Conservation (phyloP, 2,797 vertebrate genomes). For the Streptopelia turtur region DNA sequence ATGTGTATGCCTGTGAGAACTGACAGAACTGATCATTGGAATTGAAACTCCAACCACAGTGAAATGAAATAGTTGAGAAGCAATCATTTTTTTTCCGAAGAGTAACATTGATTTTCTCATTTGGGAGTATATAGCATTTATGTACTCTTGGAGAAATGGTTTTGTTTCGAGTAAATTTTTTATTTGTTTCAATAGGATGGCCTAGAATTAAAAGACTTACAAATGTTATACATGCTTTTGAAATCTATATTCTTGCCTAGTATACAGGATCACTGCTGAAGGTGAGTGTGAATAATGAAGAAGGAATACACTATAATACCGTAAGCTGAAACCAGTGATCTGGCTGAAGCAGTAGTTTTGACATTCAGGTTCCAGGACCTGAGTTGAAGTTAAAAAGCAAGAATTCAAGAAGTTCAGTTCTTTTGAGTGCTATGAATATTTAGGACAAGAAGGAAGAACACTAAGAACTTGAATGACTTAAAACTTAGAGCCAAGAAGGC, state of each 20-base stretch:
- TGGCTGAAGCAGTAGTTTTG: background rate
- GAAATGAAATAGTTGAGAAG: constrained; percentile 8
- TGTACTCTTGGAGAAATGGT: background rate
- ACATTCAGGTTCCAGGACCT: background rate
- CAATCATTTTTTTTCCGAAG: background rate
- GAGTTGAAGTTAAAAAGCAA: background rate
- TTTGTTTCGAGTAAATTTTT: constrained; percentile 11
- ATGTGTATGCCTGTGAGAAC: background rate
- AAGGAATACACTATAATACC: background rate
- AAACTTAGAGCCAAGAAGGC: background rate
- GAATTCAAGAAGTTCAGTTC: background rate
- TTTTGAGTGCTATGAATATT: background rate
- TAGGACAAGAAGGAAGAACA: background rate
- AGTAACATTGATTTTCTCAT: constrained; percentile 34
- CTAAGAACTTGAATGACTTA: background rate
- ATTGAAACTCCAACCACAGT: background rate
- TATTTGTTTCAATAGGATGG: background rate
- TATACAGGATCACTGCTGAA: background rate
- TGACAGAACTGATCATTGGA: constrained; percentile 23
- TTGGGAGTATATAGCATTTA: background rate
- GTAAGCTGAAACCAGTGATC: background rate
- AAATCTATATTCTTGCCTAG: background rate
- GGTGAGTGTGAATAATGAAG: background rate
- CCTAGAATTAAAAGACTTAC: background rate
- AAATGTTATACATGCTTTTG: background rate